Evolutionary conservation across 2,113 vertebrate genomes (phyloP).

Genomic region (Gavialis gangeticus): DNA sequence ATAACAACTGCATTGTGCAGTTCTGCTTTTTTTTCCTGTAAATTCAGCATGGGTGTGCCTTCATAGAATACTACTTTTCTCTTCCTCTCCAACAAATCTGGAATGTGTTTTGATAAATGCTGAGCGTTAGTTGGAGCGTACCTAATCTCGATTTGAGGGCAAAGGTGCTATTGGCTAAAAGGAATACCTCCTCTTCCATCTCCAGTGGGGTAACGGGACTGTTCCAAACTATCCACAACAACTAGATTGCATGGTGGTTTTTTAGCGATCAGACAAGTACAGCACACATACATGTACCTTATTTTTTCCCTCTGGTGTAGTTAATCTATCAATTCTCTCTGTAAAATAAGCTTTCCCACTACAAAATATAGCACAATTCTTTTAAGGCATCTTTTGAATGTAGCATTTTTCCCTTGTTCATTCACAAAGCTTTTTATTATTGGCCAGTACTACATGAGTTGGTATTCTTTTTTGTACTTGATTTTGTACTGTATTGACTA

Average conservation of each 20-base stretch:
- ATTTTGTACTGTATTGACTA: constrained; percentile 63
- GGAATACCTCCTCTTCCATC: background rate
- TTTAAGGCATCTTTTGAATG: constrained; percentile 44
- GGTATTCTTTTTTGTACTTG: constrained; percentile 57
- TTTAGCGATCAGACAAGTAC: background rate
- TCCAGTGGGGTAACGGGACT: background rate
- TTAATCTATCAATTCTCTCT: background rate
- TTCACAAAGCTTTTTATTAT: constrained; percentile 39
- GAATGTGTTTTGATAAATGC: constrained; percentile 64
- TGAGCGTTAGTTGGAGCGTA: constrained; percentile 59
- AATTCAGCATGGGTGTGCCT: constrained; percentile 88
- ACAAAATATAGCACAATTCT: constrained; percentile 14
- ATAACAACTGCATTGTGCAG: constrained; percentile 78
- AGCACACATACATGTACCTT: background rate
- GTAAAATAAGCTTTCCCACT: background rate
- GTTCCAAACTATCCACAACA: constrained; percentile 50
- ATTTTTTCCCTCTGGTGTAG: background rate
- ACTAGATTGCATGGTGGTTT: constrained; percentile 11
- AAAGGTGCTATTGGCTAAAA: constrained; percentile 17
- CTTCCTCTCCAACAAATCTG: constrained; percentile 63
- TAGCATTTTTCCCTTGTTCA: constrained; percentile 22
- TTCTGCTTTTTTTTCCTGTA: constrained; percentile 80
- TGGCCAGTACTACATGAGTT: constrained; percentile 2
- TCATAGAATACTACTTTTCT: constrained; percentile 76
- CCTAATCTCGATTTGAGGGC: constrained; percentile 13